Evolutionary conservation across 2,797 vertebrate species (phyloP), one percentile per base, ranked within the genome.

Genomic region (Podarcis siculus): DNA sequence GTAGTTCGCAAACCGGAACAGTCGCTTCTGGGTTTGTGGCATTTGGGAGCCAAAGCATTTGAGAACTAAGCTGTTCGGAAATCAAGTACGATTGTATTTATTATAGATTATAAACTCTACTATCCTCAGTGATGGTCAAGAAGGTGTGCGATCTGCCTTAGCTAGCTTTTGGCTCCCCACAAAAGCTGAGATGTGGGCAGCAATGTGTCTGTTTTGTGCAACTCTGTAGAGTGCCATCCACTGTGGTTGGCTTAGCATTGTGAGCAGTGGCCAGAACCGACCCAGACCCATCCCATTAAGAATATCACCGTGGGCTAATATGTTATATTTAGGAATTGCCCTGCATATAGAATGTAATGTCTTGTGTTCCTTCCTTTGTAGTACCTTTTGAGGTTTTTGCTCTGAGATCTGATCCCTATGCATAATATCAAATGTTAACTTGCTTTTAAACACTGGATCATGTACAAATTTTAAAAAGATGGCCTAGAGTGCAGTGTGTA

Each of bases 381-480:
- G 75, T 7, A 45, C 10, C 23, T 42, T 77, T 30, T 77, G 27
- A 25, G 39, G 25, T 10, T 49, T 15, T n/a, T 49, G 32, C 12
- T 19, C 71, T 32, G 76, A 49, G 67, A 35, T 80, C 49, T 86
- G 77, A 58, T 72, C 25, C 0, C 17, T 6, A 37, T 55, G 77
- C 64, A 67, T 79, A 79, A 67, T 42, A 69, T 69, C 21, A 25
- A 79, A 69, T 69, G 32, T 37, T 86, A 71, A 73, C 79, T 87
- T 87, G 71, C 49, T 39, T 72, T 27, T 73, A 81, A 32, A 81
- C 35, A 73, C 39, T 55, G 79, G 78, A 72, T 15, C n/a, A 73
- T 86, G 79, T 72, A 90, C 82, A 89, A 91, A 93, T 93, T 75
- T 93, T 89, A 89, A 49, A 77, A 90, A 91, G 27, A 55, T 90